A percentile compares a stretch with the other conserved stretches of the same genome.
Evolutionary conservation across 2,113 vertebrate genomes (phyloP).

Genomic region (Urocolius indicus): DNA sequence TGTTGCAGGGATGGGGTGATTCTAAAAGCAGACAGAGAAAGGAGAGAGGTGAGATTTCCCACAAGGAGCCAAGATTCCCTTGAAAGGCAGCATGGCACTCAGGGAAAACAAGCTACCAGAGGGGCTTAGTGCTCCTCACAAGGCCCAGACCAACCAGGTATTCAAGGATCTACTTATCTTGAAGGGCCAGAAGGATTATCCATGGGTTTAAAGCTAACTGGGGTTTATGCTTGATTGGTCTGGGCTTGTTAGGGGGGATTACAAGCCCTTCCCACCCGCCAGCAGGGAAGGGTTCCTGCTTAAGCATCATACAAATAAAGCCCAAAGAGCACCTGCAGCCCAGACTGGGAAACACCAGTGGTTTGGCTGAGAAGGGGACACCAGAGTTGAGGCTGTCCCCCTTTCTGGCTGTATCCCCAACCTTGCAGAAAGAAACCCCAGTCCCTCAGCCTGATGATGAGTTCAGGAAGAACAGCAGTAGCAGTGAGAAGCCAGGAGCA

Average conservation of each 20-base stretch:
- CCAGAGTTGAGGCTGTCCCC: neutral
- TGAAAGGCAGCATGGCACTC: fast-evolving
- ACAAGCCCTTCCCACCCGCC: neutral
- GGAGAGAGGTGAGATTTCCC: neutral
- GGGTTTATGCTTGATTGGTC: neutral
- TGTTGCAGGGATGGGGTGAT: neutral
- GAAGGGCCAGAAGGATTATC: neutral
- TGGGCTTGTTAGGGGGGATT: neutral
- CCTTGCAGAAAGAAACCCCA: neutral
- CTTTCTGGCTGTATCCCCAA: neutral
- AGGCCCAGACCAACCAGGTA: neutral
- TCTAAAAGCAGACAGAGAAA: neutral
- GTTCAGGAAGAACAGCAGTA: neutral
- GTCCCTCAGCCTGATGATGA: neutral
- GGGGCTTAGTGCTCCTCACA: neutral
- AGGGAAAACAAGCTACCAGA: neutral
- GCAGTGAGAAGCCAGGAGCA: neutral
- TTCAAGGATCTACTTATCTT: neutral
- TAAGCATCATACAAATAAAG: neutral
- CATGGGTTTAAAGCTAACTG: neutral
- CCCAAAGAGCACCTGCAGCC: neutral
- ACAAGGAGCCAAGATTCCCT: neutral
- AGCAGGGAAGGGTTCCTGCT: neutral
- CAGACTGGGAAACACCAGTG: neutral
- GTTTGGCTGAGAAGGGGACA: neutral